These are phyloP conservation scores for Melanotaenia trifasciata DNA, from an alignment of 2,797 vertebrate species.

Conservation along the genomic window DNA sequence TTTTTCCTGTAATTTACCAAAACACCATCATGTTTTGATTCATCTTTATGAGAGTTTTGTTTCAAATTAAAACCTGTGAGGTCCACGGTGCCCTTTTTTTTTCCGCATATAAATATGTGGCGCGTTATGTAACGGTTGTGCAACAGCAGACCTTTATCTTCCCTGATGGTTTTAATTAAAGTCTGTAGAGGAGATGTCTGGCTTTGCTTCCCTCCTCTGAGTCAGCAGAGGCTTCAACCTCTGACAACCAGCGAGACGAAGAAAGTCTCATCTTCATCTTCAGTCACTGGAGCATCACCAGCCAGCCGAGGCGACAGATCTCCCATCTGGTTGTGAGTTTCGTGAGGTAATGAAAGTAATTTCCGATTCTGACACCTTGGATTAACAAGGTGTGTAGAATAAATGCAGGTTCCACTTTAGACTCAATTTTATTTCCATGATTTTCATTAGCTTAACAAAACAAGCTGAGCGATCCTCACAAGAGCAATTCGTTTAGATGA, in stretches of 20 bases:
- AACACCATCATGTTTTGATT: neutral
- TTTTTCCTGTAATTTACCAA: neutral
- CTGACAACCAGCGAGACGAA: slow-evolving; percentile 11
- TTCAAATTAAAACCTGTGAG: neutral
- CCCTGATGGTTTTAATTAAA: slow-evolving; percentile 42
- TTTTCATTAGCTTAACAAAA: slow-evolving; percentile 19
- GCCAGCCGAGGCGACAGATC: slow-evolving; percentile 15
- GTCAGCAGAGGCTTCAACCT: slow-evolving; percentile 36
- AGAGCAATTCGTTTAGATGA: neutral
- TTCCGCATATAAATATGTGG: slow-evolving; percentile 5
- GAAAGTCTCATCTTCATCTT: slow-evolving; percentile 19
- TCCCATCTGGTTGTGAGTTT: slow-evolving; percentile 29
- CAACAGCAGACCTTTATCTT: slow-evolving; percentile 39
- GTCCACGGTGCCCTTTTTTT: neutral
- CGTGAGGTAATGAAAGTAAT: slow-evolving; percentile 27
- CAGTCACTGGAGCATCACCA: neutral
- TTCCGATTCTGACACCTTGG: neutral
- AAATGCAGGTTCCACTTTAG: neutral
- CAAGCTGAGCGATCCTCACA: slow-evolving; percentile 3
- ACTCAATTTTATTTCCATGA: neutral
- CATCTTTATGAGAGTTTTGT: slow-evolving; percentile 1
- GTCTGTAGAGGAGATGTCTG: slow-evolving; percentile 35
- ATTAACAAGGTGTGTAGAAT: neutral
- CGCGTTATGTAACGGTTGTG: slow-evolving; percentile 50
- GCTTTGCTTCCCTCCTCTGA: slow-evolving; percentile 22